phyloP scores from a whole-genome alignment of 2,797 vertebrate species.

The Etheostoma perlongum region DNA sequence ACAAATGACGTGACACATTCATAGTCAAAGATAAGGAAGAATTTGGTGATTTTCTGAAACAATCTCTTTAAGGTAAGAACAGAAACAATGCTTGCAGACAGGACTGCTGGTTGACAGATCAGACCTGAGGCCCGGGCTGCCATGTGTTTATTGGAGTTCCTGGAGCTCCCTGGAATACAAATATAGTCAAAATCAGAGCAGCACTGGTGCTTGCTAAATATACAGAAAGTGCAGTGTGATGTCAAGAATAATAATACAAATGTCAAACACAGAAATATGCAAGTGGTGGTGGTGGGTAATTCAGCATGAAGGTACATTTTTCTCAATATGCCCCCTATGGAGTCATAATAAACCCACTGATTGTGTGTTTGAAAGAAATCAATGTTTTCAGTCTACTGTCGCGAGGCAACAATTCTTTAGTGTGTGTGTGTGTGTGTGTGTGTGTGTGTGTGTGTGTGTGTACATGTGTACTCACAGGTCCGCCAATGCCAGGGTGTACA shows the following conservation, averaged over 20 bases:
- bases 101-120: constrained; percentile 66
- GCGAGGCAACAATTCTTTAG: constrained; percentile 12
- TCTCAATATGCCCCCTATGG: constrained; percentile 16
- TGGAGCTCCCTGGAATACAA: constrained; percentile 90
- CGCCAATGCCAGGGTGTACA: constrained; percentile 79
- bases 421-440: constrained; percentile 16
- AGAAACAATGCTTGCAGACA: constrained; percentile 37
- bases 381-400: not conserved
- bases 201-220: constrained; percentile 7
- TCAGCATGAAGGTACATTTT: constrained; percentile 6
- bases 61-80: constrained; percentile 41
- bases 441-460: constrained; percentile 16
- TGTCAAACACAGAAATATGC: constrained; percentile 38
- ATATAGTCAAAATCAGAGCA: constrained; percentile 64
- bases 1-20: constrained; percentile 16
- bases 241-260: constrained; percentile 59
- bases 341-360: constrained; percentile 25
- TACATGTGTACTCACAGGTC: constrained; percentile 88
- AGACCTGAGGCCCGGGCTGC: constrained; percentile 94
- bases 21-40: constrained; percentile 9
- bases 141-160: constrained; percentile 86
- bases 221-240: constrained; percentile 35
- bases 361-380: constrained; percentile 17
- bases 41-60: constrained; percentile 10
- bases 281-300: constrained; percentile 11